Evolutionary conservation across 2,888 invertebrate species (phyloP).

Genomic region (Monochamus alternatus): DNA sequence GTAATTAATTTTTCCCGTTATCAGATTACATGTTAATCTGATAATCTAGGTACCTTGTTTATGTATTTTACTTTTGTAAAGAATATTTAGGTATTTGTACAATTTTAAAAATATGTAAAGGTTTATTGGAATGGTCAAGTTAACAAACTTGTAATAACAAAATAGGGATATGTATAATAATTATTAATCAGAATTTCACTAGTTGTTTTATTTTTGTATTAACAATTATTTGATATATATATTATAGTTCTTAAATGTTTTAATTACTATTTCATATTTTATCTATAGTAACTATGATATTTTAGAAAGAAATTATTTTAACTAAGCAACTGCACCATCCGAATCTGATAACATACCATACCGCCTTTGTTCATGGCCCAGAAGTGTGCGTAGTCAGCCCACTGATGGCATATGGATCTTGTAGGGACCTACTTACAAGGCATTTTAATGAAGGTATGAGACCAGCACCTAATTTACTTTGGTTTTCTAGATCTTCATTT

Average conservation of each 20-base stretch:
- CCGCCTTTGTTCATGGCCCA: slow-evolving; percentile 84
- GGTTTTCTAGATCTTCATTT: slow-evolving; percentile 22
- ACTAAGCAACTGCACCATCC: slow-evolving; percentile 86
- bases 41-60: not conserved
- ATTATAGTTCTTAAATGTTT: not conserved
- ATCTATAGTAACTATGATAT: slow-evolving; percentile 49
- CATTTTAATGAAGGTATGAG: slow-evolving; percentile 77
- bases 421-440: slow-evolving; percentile 83
- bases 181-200: no score
- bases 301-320: slow-evolving; percentile 85
- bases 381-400: slow-evolving; percentile 88
- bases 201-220: no score
- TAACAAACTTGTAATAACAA: not conserved
- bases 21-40: not conserved
- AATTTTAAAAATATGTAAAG: no score
- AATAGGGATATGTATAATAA: no score
- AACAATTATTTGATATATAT: no score
- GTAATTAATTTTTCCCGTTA: not conserved
- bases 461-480: not conserved
- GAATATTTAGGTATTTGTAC: not conserved
- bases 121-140: not conserved
- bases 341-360: slow-evolving; percentile 83
- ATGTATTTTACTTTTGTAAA: not conserved
- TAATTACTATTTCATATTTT: slow-evolving; percentile 10
- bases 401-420: slow-evolving; percentile 89